Conservation (phyloP, 1,140 invertebrate genomes). For the Whitmania pigra region DNA sequence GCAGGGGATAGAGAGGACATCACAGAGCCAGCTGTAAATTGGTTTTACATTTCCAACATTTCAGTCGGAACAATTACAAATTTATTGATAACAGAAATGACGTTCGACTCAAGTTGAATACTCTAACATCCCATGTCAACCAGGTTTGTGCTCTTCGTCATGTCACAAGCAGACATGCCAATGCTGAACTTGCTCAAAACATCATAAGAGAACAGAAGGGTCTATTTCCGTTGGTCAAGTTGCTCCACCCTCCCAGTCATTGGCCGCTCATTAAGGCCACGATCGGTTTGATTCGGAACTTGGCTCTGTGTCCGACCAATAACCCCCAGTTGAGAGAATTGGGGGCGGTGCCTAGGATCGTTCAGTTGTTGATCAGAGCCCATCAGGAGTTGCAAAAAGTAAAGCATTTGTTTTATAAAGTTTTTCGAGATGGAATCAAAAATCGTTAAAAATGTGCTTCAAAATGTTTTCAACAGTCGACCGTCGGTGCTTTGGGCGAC, state of each 20-base stretch:
- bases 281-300: slow-evolving; percentile 89
- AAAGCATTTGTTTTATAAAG: slow-evolving; percentile 21
- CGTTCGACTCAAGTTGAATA: slow-evolving; percentile 54
- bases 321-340: slow-evolving; percentile 83
- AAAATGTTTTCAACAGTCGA: no score
- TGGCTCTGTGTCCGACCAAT: slow-evolving; percentile 88
- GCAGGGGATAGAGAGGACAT: slow-evolving; percentile 95
- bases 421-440: neutral
- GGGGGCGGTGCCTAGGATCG: slow-evolving; percentile 79
- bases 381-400: slow-evolving; percentile 80
- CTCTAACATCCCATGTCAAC: slow-evolving; percentile 68
- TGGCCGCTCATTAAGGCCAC: slow-evolving; percentile 55
- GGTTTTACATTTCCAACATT: neutral
- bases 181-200: slow-evolving; percentile 92
- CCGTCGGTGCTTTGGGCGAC: slow-evolving; percentile 18
- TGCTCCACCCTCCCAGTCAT: slow-evolving; percentile 53
- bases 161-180: slow-evolving; percentile 82
- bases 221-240: slow-evolving; percentile 79
- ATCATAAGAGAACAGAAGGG: slow-evolving; percentile 84
- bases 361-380: slow-evolving; percentile 77
- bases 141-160: slow-evolving; percentile 85
- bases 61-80: neutral
- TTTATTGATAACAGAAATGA: neutral
- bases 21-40: slow-evolving; percentile 74
- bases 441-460: no score